Base-by-base conservation (phyloP, 2,797 vertebrate genomes). In the Sarcoramphus papa region DNA sequence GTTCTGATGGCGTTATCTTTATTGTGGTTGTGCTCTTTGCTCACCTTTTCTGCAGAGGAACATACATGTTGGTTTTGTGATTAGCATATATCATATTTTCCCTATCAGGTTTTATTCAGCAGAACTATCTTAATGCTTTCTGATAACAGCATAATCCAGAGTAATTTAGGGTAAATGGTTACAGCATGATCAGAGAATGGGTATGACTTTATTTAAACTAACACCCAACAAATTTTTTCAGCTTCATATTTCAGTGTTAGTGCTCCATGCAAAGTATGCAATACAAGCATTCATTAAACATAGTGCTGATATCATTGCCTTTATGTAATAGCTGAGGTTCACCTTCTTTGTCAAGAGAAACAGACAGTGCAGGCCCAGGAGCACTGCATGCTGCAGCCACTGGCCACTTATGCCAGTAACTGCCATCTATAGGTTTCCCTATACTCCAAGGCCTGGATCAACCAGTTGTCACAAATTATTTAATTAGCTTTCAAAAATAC, bases 21-120 rank as follows among this genome's bases (percentile, higher is more conserved):
- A 87, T 96, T 98, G 97, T 99, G 99, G 98, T 99, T 99, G 97
- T 99, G 99, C 97, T 99, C 99, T 99, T 99, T 99, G 98, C 99
- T 99, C 98, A 99, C 99, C 98, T 99, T 99, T 98, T 99, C 99
- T 99, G 98, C 45, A 97, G 83, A 91, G 94, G 90, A 97, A 96
- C 33, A 95, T 25, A 96, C 4, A 60, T 24, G 47, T 31, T 1
- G 5, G 22, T 90, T 72, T 86, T 93, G 37, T 62, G 37, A 91
- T 93, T 90, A 90, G 56, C 57, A 48, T 43, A 17, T 4, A 14
- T 33, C 17, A 7, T 20, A 68, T n/a, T 37, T 65, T 95, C 76
- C 67, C 51, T 63, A 24, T 33, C 47, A 67, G 35, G 30, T 57
- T 91, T 82, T 69, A 92, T 62, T 68, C 45, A 37, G 28, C 28